Conservation (phyloP, 2,797 vertebrate genomes). For the Ceryle rudis region DNA sequence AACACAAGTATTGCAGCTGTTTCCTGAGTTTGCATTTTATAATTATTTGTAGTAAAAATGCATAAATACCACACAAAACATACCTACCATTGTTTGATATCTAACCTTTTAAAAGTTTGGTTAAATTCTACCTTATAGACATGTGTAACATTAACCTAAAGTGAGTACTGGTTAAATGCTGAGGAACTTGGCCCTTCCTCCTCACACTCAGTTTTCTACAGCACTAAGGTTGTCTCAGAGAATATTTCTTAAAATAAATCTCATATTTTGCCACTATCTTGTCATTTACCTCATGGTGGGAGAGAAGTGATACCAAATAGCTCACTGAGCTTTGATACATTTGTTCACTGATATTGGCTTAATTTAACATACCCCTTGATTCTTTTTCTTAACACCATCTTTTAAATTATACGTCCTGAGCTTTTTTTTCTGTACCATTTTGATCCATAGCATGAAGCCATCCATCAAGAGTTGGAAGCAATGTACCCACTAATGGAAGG, state of each 20-base stretch:
- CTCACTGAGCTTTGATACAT: background rate
- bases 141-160: background rate
- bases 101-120: background rate
- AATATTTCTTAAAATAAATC: background rate
- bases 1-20: background rate
- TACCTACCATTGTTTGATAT: background rate
- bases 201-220: background rate
- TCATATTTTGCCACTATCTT: background rate
- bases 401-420: background rate
- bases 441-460: background rate
- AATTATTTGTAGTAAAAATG: background rate
- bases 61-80: background rate
- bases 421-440: background rate
- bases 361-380: background rate
- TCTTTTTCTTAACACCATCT: background rate
- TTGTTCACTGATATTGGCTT: background rate
- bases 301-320: conserved; percentile 1
- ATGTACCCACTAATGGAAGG: background rate
- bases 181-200: background rate
- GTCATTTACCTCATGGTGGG: conserved; percentile 26
- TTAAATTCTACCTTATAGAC: background rate
- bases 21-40: background rate
- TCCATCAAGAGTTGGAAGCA: background rate
- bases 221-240: background rate
- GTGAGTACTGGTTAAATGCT: background rate